Percentiles rank a stretch among this genome's conserved stretches.
These are phyloP conservation scores for Tenthredo livida DNA, from an alignment of 2,888 invertebrate genomes.

Conservation along the genomic window DNA sequence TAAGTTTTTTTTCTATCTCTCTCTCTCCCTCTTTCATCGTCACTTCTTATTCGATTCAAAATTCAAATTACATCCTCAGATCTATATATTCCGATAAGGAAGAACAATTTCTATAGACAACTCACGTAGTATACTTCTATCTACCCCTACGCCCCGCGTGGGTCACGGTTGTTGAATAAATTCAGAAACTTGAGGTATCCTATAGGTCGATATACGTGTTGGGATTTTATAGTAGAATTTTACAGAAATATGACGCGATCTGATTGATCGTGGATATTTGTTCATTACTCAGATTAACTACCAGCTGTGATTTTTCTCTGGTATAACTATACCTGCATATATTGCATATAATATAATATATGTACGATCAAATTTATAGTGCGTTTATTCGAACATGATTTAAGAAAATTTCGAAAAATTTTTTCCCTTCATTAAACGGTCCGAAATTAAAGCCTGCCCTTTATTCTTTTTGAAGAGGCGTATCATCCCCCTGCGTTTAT, in stretches of 20 bases:
- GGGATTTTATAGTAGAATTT: slow-evolving; percentile 2
- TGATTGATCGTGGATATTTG: slow-evolving; percentile 4
- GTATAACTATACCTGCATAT: neutral
- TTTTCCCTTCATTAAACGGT: neutral
- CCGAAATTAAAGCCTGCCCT: neutral
- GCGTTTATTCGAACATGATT: neutral
- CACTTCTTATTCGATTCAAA: neutral
- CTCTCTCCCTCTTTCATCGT: neutral
- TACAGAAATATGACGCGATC: neutral
- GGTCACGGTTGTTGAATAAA: slow-evolving; percentile 36
- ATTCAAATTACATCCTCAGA: neutral
- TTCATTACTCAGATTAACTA: neutral
- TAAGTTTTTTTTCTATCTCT: neutral
- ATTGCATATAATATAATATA: too few relatives aligned
- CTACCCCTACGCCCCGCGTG: neutral
- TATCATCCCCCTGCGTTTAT: neutral
- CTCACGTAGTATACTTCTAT: slow-evolving; percentile 12
- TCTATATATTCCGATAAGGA: neutral
- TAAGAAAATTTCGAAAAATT: neutral
- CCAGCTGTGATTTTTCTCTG: neutral
- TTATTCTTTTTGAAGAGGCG: neutral
- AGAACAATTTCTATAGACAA: slow-evolving; percentile 27
- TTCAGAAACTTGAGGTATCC: slow-evolving; percentile 1
- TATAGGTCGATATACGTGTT: neutral
- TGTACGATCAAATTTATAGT: neutral